Percentiles rank a stretch among this genome's conserved stretches.
Conservation (phyloP, 2,888 invertebrate species). For the Melolontha melolontha region DNA sequence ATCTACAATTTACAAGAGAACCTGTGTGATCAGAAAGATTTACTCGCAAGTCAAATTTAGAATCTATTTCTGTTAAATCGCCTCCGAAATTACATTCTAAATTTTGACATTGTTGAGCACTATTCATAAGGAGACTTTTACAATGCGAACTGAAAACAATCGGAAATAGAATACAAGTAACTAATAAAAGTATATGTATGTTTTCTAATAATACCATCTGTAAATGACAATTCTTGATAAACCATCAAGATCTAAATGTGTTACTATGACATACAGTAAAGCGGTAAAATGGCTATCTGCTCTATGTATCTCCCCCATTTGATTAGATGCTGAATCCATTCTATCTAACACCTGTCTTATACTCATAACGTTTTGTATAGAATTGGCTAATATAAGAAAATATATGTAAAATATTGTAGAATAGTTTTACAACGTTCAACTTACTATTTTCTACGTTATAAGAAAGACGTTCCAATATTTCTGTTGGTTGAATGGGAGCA, state of each 20-base stretch:
- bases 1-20: slow-evolving; percentile 70
- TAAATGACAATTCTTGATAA: slow-evolving; percentile 59
- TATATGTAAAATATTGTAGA: not conserved
- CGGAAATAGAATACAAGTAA: not conserved
- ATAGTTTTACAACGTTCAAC: slow-evolving; percentile 43
- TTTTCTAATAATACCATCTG: slow-evolving; percentile 63
- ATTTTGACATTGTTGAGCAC: slow-evolving; percentile 59
- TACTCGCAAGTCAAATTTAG: slow-evolving; percentile 72
- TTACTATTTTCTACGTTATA: slow-evolving; percentile 64
- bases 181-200: not conserved
- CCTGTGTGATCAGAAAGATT: slow-evolving; percentile 79
- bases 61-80: slow-evolving; percentile 59
- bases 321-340: slow-evolving; percentile 58
- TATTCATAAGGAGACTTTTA: slow-evolving; percentile 45
- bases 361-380: slow-evolving; percentile 72
- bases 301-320: slow-evolving; percentile 42
- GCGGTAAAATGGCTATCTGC: slow-evolving; percentile 75
- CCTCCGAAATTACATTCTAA: slow-evolving; percentile 60
- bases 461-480: slow-evolving; percentile 58
- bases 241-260: slow-evolving; percentile 79
- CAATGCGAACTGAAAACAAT: slow-evolving; percentile 54
- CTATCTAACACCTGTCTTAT: slow-evolving; percentile 70
- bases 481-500: slow-evolving; percentile 60
- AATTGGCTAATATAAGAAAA: slow-evolving; percentile 62
- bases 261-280: slow-evolving; percentile 75